These are phyloP conservation scores for Drosophila nasuta DNA, from an alignment of 1,140 invertebrate genomes.

Conservation along the genomic window DNA sequence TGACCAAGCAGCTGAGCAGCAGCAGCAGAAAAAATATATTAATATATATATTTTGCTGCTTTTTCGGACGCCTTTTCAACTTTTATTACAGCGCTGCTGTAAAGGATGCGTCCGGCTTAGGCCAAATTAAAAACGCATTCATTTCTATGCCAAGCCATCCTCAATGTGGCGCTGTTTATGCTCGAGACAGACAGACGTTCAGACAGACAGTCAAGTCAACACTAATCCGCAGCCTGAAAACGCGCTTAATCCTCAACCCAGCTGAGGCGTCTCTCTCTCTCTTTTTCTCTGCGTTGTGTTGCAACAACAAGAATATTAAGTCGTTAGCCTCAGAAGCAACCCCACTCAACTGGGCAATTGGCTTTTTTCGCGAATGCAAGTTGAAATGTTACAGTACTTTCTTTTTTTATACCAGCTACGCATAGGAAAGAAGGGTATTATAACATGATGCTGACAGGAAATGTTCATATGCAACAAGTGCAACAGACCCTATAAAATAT, in stretches of 20 bases:
- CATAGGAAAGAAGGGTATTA: no score
- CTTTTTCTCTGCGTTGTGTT: constrained; percentile 17
- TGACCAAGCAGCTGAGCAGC: constrained; percentile 36
- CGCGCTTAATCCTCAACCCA: constrained; percentile 42
- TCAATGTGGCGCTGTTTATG: no score
- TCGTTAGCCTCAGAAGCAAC: not conserved
- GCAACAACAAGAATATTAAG: constrained; percentile 6
- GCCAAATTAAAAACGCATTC: constrained; percentile 82
- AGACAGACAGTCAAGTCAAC: constrained; percentile 26
- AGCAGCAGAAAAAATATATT: constrained; percentile 48
- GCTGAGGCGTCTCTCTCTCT: constrained; percentile 6
- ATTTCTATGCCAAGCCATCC: constrained; percentile 42
- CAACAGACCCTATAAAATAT: no score
- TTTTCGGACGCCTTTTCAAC: constrained; percentile 48
- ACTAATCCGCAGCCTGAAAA: constrained; percentile 44
- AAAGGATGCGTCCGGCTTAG: constrained; percentile 68
- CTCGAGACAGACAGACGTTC: no score
- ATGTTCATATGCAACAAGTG: no score
- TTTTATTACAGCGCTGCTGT: constrained; percentile 56
- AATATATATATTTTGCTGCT: constrained; percentile 28
- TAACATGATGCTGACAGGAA: no score
- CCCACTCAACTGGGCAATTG: constrained; percentile 26
- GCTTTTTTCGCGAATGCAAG: constrained; percentile 6
- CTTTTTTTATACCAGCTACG: constrained; percentile 32
- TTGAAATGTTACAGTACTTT: constrained; percentile 28